Percentiles rank a stretch among this genome's conserved stretches.
These are phyloP conservation scores for Colaptes auratus DNA, from an alignment of 2,113 vertebrate species.

Conservation along the genomic window DNA sequence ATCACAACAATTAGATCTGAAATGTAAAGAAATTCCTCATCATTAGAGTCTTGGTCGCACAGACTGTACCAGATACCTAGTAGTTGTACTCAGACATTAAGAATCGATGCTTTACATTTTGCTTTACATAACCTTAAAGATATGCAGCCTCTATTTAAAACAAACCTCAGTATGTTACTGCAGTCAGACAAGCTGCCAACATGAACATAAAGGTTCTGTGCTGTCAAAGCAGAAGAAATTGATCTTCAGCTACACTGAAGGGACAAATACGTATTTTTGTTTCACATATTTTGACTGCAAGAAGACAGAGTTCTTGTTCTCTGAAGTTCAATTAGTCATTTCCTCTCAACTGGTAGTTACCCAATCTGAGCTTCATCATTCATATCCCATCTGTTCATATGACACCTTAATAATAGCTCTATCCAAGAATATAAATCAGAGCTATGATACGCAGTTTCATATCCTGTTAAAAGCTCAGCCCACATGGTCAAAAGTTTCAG, in stretches of 20 bases:
- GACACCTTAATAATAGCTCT: constrained; percentile 72
- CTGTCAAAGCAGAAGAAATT: constrained; percentile 59
- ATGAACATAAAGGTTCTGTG: constrained; percentile 52
- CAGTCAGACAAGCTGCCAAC: constrained; percentile 61
- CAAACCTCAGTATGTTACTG: constrained; percentile 1
- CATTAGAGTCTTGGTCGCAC: background rate
- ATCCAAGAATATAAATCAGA: constrained; percentile 63
- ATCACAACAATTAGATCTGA: background rate
- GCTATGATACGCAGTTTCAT: constrained; percentile 63
- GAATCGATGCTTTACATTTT: background rate
- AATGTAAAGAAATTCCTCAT: background rate
- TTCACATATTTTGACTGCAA: constrained; percentile 69
- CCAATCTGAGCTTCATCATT: constrained; percentile 71
- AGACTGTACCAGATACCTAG: background rate
- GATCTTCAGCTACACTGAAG: constrained; percentile 43
- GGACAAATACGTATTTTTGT: constrained; percentile 64
- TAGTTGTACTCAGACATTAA: background rate
- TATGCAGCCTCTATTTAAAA: constrained; percentile 2
- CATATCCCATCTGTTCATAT: constrained; percentile 69
- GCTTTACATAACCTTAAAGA: constrained; percentile 24
- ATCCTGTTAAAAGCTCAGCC: constrained; percentile 66
- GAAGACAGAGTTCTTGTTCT: constrained; percentile 74
- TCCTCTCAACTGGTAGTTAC: constrained; percentile 71
- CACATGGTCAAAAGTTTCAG: constrained; percentile 71
- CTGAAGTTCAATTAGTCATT: constrained; percentile 73